Conservation (phyloP, 2,797 vertebrate genomes). For the Scyliorhinus canicula region DNA sequence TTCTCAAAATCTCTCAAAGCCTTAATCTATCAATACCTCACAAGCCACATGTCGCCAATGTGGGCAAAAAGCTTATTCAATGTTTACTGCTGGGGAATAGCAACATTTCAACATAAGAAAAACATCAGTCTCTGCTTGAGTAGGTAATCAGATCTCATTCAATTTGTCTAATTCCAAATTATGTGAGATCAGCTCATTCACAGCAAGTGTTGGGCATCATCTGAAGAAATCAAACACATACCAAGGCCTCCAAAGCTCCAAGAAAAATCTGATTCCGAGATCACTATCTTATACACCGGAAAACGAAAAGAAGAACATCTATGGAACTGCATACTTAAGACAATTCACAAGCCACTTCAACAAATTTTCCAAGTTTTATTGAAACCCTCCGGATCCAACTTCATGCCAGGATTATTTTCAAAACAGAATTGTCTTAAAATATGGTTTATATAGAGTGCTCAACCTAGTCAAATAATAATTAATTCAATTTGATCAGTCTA, state of each 20-base stretch:
- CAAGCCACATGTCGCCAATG: neutral
- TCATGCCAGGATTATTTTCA: neutral
- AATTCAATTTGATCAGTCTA: neutral
- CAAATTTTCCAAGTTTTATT: neutral
- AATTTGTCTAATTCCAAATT: neutral
- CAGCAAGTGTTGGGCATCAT: neutral
- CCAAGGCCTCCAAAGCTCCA: neutral
- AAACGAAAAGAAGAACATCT: neutral
- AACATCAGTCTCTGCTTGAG: neutral
- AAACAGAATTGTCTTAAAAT: neutral
- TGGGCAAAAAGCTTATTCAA: neutral
- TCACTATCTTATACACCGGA: neutral
- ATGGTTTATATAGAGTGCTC: neutral
- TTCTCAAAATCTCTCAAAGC: neutral
- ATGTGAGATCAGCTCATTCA: neutral
- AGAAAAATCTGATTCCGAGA: neutral
- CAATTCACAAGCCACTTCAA: neutral
- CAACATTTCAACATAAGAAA: neutral
- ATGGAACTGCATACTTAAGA: neutral
- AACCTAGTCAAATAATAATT: neutral
- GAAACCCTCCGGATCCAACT: neutral
- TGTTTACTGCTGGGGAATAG: neutral
- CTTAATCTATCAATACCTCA: neutral
- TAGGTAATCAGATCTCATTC: neutral
- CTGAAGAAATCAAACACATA: neutral